A percentile compares a stretch with the other conserved stretches of the same genome.
These are phyloP conservation scores for Epinotia bilunana DNA, from an alignment of 2,888 invertebrate genomes.

Conservation along the genomic window DNA sequence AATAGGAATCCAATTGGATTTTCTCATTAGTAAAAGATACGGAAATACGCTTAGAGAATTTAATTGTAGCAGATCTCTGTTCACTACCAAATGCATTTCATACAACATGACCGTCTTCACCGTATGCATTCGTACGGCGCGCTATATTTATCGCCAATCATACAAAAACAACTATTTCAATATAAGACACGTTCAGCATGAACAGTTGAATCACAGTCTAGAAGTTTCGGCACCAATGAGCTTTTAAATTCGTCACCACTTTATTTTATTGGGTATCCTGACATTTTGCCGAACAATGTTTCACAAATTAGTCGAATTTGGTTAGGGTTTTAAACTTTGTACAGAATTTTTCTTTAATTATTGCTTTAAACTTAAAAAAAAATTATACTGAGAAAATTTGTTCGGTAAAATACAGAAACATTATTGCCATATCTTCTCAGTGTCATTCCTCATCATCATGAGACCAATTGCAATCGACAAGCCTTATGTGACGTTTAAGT, in stretches of 20 bases:
- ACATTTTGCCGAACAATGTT: slow-evolving; percentile 25
- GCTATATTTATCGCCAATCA: slow-evolving; percentile 70
- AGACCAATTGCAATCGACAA: slow-evolving; percentile 68
- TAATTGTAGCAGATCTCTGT: slow-evolving; percentile 7
- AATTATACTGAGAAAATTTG: not conserved
- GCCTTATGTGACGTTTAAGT: slow-evolving; percentile 69
- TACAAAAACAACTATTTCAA: slow-evolving; percentile 83
- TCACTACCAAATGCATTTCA: slow-evolving; percentile 70
- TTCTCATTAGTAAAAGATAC: too few relatives aligned
- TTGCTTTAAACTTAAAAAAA: too few relatives aligned
- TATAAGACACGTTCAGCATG: slow-evolving; percentile 84
- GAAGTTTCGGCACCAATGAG: slow-evolving; percentile 84
- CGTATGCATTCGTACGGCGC: slow-evolving; percentile 17
- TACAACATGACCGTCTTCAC: slow-evolving; percentile 64
- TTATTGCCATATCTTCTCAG: slow-evolving; percentile 54
- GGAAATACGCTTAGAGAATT: slow-evolving; percentile 11
- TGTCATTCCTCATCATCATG: slow-evolving; percentile 62
- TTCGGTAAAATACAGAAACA: slow-evolving; percentile 23
- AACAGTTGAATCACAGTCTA: slow-evolving; percentile 84
- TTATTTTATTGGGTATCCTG: slow-evolving; percentile 60
- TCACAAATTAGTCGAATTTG: not conserved
- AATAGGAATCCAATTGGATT: too few relatives aligned
- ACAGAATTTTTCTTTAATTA: too few relatives aligned
- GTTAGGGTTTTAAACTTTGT: not conserved
- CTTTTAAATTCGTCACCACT: slow-evolving; percentile 81